Evolutionary conservation across 2,113 vertebrate species (phyloP), one percentile per base, ranked within the genome.

Genomic region (Chaetops frenatus): DNA sequence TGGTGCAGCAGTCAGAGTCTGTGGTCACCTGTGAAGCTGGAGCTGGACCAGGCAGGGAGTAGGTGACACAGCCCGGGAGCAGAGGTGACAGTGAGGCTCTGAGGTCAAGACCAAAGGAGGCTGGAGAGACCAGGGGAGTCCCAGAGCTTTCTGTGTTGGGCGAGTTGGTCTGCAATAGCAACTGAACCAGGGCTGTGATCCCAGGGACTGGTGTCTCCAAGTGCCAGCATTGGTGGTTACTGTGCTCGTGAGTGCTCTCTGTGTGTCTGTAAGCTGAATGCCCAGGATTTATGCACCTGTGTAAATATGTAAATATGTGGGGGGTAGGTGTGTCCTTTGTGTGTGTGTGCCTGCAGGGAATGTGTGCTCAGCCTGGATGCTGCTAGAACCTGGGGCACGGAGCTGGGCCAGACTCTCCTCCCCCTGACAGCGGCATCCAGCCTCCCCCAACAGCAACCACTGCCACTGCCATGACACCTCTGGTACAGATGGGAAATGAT

Each of bases 311-410:
- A 23, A 5, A 5, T 38, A 3, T 3, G 15, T 28, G 45, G 36
- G 31, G 36, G 27, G n/a, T 9, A 31, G 24, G 27, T 31, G 28
- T 44, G 40, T 6, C 45, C 36, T 66, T 12, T 25, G 3, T 13
- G 12, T 29, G 18, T 18, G 12, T 6, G 4, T 45, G 51, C 12
- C 35, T 88, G 44, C 28, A 36, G 50, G n/a, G 50, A 73, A 27
- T 24, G 35, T 0, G 0, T 14, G 22, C 8, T 62, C 58, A 81
- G 44, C 22, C 80, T 45, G 25, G 19, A 9, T 64, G 6, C 65
- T 29, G 27, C 23, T 51, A 60, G 50, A 25, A 60, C 9, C 29
- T 33, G 27, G 35, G 17, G 6, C 65, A 56, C 0, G 5, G 22
- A 54, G 3, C 36, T 69, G 60, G 1, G 5, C n/a, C 35, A 64